These are phyloP conservation scores for Piaya cayana DNA, from an alignment of 2,113 vertebrate species.

Conservation along the genomic window DNA sequence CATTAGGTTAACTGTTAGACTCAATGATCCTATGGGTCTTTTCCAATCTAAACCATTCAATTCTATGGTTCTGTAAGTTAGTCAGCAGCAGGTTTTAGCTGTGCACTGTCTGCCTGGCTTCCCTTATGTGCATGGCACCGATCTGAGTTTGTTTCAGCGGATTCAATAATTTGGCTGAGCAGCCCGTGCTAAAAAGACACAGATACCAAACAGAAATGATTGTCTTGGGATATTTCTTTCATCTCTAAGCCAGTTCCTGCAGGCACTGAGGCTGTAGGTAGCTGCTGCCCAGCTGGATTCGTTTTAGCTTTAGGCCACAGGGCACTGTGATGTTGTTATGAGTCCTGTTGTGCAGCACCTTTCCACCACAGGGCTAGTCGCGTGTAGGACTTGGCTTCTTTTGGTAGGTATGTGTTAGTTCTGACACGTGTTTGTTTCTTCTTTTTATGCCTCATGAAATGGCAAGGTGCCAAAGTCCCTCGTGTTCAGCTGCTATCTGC, in stretches of 20 bases:
- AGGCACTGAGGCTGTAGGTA: accelerated
- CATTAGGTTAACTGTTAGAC: too few species aligned
- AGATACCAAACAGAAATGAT: neutral
- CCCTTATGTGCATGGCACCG: accelerated
- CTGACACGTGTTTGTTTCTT: neutral
- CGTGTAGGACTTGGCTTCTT: neutral
- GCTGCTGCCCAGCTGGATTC: neutral
- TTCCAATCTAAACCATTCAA: too few species aligned
- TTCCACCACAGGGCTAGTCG: accelerated
- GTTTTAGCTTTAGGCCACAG: neutral
- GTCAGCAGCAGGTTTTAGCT: too few species aligned
- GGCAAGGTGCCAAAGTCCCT: neutral
- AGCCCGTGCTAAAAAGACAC: neutral
- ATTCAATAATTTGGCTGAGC: neutral
- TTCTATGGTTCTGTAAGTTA: too few species aligned
- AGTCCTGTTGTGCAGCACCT: neutral
- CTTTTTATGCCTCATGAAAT: neutral
- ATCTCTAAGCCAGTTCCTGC: accelerated
- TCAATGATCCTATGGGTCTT: too few species aligned
- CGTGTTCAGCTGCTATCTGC: accelerated
- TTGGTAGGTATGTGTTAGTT: neutral
- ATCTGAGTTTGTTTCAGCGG: neutral
- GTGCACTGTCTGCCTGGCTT: neutral
- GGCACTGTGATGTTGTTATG: neutral
- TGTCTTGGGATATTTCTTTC: neutral